A percentile compares a stretch with the other conserved stretches of the same genome.
phyloP scores from a whole-genome alignment of 92 coral and sea anemone species.

The Zoanthus sociatus region DNA sequence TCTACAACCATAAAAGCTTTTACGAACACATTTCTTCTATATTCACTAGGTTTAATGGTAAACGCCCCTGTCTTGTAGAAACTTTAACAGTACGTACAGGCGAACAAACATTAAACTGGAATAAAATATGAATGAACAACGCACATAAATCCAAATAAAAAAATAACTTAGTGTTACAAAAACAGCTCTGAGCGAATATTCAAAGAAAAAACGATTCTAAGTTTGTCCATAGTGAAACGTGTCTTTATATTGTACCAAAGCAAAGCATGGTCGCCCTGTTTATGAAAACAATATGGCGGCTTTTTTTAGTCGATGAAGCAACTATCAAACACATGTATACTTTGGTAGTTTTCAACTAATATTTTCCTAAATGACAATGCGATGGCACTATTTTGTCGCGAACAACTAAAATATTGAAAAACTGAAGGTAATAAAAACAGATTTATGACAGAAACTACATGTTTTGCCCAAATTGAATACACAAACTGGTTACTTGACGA shows the following conservation, averaged over 20 bases:
- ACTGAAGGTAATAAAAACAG: conserved; percentile 28
- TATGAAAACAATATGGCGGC: conserved; percentile 50
- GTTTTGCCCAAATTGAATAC: conserved; percentile 1
- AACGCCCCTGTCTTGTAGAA: conserved; percentile 39
- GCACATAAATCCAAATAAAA: conserved; percentile 30
- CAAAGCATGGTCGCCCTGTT: conserved; percentile 5
- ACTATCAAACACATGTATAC: conserved; percentile 30
- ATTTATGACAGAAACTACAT: conserved; percentile 15
- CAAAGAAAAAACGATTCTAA: not conserved
- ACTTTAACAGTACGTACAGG: not conserved
- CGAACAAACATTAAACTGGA: not conserved
- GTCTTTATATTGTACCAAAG: conserved; percentile 7
- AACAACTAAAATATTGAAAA: conserved; percentile 7
- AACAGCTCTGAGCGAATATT: not conserved
- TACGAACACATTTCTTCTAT: not conserved
- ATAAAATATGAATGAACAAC: conserved; percentile 46
- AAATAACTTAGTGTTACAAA: not conserved
- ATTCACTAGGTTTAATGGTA: conserved; percentile 6
- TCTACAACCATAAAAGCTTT: not conserved
- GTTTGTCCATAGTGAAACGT: not conserved
- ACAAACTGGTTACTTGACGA: conserved; percentile 12
- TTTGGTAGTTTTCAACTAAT: not conserved
- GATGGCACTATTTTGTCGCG: not conserved
- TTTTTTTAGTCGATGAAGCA: conserved; percentile 11
- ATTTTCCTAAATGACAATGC: not conserved